Conservation (phyloP, 92 coral and sea anemone species). For the Epizoanthus rinbou region DNA sequence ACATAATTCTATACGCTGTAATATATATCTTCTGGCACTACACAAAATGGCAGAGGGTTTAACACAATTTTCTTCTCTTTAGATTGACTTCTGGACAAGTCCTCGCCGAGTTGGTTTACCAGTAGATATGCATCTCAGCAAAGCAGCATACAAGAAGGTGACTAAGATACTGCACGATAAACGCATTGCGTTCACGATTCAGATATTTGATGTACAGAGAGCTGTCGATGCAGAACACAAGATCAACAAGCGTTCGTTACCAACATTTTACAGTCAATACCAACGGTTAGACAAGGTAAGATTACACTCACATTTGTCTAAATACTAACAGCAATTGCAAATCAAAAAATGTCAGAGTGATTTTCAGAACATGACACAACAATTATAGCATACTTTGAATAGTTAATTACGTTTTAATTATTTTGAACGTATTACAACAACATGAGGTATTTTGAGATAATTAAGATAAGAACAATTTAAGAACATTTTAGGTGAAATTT, state of each 20-base stretch:
- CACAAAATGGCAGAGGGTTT: neutral
- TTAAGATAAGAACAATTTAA: too few relatives aligned
- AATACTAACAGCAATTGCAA: too few relatives aligned
- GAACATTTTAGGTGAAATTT: too few relatives aligned
- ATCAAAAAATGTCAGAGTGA: too few relatives aligned
- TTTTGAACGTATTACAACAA: too few relatives aligned
- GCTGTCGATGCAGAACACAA: slow-evolving; percentile 53
- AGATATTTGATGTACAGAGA: slow-evolving; percentile 55
- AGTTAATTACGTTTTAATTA: too few relatives aligned
- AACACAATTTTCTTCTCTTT: too few relatives aligned
- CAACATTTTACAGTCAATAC: slow-evolving; percentile 20
- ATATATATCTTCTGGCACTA: neutral
- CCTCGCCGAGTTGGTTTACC: slow-evolving; percentile 57
- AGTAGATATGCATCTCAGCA: slow-evolving; percentile 77
- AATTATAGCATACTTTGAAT: too few relatives aligned
- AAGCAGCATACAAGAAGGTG: slow-evolving; percentile 54
- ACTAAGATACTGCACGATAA: slow-evolving; percentile 57
- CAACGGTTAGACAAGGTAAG: slow-evolving; percentile 6
- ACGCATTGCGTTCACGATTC: slow-evolving; percentile 57
- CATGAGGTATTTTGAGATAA: too few relatives aligned
- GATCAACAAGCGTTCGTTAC: slow-evolving; percentile 17
- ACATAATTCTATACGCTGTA: neutral
- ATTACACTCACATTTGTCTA: too few relatives aligned
- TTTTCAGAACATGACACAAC: too few relatives aligned
- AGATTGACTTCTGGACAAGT: slow-evolving; percentile 90